Evolutionary conservation across 2,888 invertebrate genomes (phyloP), one percentile per base, ranked within the genome.

Genomic region (Emesis russula): DNA sequence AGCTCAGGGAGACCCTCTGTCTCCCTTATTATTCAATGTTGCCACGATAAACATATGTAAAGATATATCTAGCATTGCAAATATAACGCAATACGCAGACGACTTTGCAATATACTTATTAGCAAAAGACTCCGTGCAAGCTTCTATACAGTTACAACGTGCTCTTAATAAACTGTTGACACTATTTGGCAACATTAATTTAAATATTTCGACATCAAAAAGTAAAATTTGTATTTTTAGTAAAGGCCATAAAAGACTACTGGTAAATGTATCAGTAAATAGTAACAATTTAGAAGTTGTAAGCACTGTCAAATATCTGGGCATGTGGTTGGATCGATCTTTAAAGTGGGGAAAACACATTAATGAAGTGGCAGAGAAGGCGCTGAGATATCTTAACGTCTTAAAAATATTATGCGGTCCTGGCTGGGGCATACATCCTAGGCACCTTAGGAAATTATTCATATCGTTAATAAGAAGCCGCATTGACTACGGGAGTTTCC

Each of bases 241-340:
- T 66, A 66, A 25, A 66, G 66, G 66, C 0, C 31, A 25, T 66
- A 66, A 25, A 11, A 25, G 25, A 9, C 11, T 11, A 3, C 25
- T 9, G 11, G 31, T 66, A 1, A 11, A 25, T 18, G 7, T 66
- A 31, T 31, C 18, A 25, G 3, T 66, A 11, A 25, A 66, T 31
- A 66, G 6, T 31, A 31, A 66, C 11, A 25, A 11, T 31, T 15
- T 68, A 11, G 31, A 68, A 33, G 33, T 68, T 31, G 68, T 66
- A 13, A 33, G 13, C 15, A 5, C 31, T 66, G 33, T 68, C 13
- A 68, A 68, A 68, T 68, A 68, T 31, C 13, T 68, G 3, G 68
- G 68, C 31, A 31, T 68, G 11, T 68, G 68, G 68, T 68, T 68
- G 15, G 68, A 68, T 31, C 68, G 68, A 13, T 68, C 33, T 31